These are phyloP conservation scores for Drosophila busckii DNA, from an alignment of 1,140 invertebrate species.

Conservation along the genomic window DNA sequence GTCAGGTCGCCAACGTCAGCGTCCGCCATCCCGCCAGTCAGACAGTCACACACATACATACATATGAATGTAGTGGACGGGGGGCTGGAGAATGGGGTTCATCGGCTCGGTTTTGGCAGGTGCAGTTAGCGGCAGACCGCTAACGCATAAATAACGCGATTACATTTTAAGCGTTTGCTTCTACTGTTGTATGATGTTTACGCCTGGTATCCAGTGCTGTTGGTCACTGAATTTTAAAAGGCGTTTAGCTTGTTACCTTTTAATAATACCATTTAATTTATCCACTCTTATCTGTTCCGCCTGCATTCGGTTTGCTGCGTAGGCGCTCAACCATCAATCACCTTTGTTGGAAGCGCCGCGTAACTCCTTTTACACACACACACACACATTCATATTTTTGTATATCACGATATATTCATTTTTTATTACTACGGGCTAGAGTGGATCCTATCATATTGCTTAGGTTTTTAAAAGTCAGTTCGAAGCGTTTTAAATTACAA, in stretches of 20 bases:
- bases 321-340: slow-evolving; percentile 71
- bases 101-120: slow-evolving; percentile 61
- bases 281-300: slow-evolving; percentile 28
- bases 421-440: too few relatives aligned
- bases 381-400: slow-evolving; percentile 36
- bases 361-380: slow-evolving; percentile 10
- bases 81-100: slow-evolving; percentile 37
- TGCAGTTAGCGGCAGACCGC: slow-evolving; percentile 39
- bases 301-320: slow-evolving; percentile 36
- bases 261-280: slow-evolving; percentile 75
- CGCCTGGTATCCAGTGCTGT: slow-evolving; percentile 28
- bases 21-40: slow-evolving; percentile 18
- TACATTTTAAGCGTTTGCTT: slow-evolving; percentile 12
- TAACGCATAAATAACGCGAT: slow-evolving; percentile 72
- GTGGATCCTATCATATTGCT: too few relatives aligned
- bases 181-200: not conserved
- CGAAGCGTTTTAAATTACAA: too few relatives aligned
- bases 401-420: slow-evolving; percentile 58
- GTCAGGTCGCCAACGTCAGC: not conserved
- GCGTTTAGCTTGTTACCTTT: slow-evolving; percentile 75
- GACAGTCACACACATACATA: slow-evolving; percentile 20
- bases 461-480: too few relatives aligned
- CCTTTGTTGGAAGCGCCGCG: slow-evolving; percentile 43
- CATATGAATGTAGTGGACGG: not conserved
- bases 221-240: slow-evolving; percentile 65